phyloP scores from a whole-genome alignment of 2,888 invertebrate genomes.

The Apoderus coryli region DNA sequence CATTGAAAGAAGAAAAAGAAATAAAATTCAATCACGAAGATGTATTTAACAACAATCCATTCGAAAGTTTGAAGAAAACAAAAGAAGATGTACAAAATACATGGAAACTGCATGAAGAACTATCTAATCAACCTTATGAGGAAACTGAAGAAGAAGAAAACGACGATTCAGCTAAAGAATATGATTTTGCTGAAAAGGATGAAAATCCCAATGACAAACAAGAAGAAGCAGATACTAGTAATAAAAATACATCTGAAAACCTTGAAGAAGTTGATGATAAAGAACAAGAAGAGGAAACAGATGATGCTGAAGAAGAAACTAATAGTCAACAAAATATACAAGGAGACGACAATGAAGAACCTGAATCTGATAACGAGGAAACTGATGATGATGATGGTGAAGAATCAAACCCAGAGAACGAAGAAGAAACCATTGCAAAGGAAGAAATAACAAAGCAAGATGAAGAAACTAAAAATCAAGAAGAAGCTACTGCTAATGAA shows the following conservation, averaged over 20 bases:
- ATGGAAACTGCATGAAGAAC: too few relatives aligned
- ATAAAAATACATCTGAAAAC: neutral
- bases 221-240: neutral
- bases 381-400: conserved; percentile 9
- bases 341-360: neutral
- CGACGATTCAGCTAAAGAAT: too few relatives aligned
- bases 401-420: conserved; percentile 8
- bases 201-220: conserved; percentile 2
- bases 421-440: conserved; percentile 4
- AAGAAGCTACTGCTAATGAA: conserved; percentile 9
- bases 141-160: too few relatives aligned
- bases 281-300: neutral
- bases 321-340: neutral
- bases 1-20: too few relatives aligned
- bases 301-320: conserved; percentile 5
- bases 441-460: conserved; percentile 5
- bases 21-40: too few relatives aligned
- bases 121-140: too few relatives aligned
- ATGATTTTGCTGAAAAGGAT: too few relatives aligned
- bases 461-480: conserved; percentile 5
- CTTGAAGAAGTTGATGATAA: neutral
- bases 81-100: too few relatives aligned
- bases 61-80: too few relatives aligned
- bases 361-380: conserved; percentile 3
- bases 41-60: too few relatives aligned